Percentiles rank a stretch among this genome's conserved stretches.
Evolutionary conservation across 2,797 vertebrate species (phyloP).

Genomic region (Hirundo rustica): DNA sequence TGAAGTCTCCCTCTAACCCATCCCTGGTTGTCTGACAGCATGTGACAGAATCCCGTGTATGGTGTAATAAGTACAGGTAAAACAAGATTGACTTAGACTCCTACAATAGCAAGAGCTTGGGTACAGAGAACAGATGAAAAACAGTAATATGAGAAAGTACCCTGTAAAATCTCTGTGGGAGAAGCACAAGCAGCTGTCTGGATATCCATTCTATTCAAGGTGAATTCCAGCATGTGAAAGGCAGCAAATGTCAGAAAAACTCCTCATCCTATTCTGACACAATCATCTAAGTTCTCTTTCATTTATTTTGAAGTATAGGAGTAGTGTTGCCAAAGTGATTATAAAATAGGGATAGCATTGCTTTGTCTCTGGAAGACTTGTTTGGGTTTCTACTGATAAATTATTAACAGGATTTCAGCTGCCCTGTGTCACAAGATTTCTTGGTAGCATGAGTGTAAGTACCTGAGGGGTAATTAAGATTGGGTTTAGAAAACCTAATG

Average conservation of each 20-base stretch:
- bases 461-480: constrained; percentile 31
- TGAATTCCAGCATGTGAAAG: background rate
- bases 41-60: background rate
- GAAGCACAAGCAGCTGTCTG: background rate
- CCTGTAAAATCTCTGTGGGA: background rate
- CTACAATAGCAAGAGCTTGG: background rate
- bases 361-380: background rate
- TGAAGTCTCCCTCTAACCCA: background rate
- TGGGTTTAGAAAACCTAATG: constrained; percentile 31
- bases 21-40: fast-evolving
- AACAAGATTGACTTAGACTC: background rate
- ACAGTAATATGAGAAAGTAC: background rate
- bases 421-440: constrained; percentile 12
- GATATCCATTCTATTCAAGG: background rate
- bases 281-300: background rate
- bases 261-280: background rate
- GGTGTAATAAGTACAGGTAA: background rate
- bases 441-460: constrained; percentile 12
- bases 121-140: background rate
- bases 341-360: background rate
- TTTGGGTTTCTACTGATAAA: constrained; percentile 22
- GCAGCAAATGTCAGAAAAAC: background rate
- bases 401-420: constrained; percentile 41
- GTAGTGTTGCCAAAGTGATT: background rate
- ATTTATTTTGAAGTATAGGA: background rate